Conservation (phyloP, 2,113 vertebrate species). For the Cinclus mexicanus region DNA sequence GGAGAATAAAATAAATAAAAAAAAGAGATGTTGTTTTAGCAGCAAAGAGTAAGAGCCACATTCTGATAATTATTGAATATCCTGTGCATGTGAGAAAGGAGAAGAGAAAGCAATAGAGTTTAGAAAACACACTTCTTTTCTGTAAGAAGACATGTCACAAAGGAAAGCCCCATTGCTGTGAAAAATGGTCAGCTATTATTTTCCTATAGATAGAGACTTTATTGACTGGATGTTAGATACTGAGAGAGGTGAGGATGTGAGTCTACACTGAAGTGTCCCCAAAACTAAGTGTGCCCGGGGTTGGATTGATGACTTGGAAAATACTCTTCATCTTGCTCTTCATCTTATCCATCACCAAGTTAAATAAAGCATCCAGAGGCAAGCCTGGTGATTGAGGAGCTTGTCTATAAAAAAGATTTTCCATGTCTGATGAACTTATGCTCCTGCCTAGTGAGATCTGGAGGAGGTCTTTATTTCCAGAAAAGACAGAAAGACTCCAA, state of each 20-base stretch:
- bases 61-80: not conserved
- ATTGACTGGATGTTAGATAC: not conserved
- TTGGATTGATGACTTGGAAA: not conserved
- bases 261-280: not conserved
- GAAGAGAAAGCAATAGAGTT: not conserved
- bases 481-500: not conserved
- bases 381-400: not conserved
- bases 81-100: not conserved
- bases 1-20: accelerated
- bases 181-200: not conserved
- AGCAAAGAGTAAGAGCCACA: not conserved
- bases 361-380: not conserved
- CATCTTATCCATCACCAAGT: not conserved
- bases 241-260: not conserved
- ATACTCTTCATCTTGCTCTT: not conserved
- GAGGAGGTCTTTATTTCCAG: not conserved
- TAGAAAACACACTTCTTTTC: not conserved
- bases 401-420: not conserved
- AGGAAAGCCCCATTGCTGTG: not conserved
- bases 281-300: accelerated
- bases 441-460: not conserved
- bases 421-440: not conserved
- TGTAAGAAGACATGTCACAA: not conserved
- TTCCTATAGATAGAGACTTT: not conserved
- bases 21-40: not conserved